A percentile compares a stretch with the other conserved stretches of the same genome.
These are phyloP conservation scores for Suncus etruscus DNA, from an alignment of 2,113 vertebrate species.

Conservation along the genomic window DNA sequence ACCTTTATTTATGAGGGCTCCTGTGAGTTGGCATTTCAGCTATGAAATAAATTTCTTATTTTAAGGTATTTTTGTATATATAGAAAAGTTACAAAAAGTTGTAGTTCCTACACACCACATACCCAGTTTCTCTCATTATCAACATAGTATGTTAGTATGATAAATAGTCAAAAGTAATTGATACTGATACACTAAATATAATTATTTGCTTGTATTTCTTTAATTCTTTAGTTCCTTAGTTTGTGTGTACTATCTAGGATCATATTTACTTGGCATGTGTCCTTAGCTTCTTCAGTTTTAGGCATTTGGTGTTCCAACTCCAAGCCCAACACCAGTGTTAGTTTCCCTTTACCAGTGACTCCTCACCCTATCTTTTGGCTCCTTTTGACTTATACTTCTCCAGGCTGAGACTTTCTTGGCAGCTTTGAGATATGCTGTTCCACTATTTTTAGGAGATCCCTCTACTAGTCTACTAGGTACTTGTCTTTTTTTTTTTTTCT, in stretches of 20 bases:
- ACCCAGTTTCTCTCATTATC: background rate
- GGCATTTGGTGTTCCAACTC: no score
- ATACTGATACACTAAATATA: background rate
- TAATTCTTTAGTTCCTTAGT: background rate
- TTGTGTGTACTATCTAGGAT: background rate
- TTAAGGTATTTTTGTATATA: slow-evolving; percentile 11
- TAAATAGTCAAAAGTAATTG: background rate
- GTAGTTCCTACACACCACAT: background rate
- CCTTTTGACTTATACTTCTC: background rate
- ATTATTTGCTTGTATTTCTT: background rate
- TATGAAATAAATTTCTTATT: background rate
- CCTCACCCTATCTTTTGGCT: background rate
- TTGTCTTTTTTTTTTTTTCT: slow-evolving; percentile 12
- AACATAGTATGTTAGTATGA: background rate
- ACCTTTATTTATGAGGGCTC: background rate
- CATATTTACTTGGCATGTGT: background rate
- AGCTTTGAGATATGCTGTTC: background rate
- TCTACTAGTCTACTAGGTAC: background rate
- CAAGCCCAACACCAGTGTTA: no score
- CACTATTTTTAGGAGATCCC: background rate
- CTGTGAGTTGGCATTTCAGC: background rate
- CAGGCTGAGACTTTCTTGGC: slow-evolving; percentile 9
- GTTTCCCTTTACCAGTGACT: no score
- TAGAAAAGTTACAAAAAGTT: background rate
- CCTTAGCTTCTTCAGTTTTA: no score